A percentile compares a stretch with the other conserved stretches of the same genome.
Conservation (phyloP, 2,888 invertebrate species). For the Apodemia mormo region DNA sequence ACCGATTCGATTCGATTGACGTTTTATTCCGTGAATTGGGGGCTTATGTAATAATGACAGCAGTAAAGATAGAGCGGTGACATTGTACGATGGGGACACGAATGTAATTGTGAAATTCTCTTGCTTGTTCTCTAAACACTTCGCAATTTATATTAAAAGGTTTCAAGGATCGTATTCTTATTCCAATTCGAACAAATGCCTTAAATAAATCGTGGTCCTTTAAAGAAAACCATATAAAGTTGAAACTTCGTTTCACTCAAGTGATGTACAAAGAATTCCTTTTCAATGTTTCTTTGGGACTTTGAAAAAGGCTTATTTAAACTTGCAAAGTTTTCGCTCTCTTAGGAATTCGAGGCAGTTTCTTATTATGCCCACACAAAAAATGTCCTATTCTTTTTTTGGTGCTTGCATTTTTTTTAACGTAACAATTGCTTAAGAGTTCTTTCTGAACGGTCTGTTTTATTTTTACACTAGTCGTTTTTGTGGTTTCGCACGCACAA, state of each 20-base stretch:
- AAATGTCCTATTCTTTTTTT: conserved; percentile 13
- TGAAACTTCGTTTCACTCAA: conserved; percentile 24
- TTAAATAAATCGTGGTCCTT: conserved; percentile 9
- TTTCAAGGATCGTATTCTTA: background rate
- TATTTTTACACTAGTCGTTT: too few species aligned
- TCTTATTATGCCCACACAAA: conserved; percentile 33
- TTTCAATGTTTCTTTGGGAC: conserved; percentile 29
- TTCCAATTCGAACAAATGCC: background rate
- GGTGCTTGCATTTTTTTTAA: conserved; percentile 11
- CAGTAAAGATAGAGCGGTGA: too few species aligned
- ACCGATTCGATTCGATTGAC: too few species aligned
- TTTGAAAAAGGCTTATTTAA: conserved; percentile 34
- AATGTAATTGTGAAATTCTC: too few species aligned
- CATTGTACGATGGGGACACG: too few species aligned
- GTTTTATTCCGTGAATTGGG: too few species aligned
- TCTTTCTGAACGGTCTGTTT: too few species aligned
- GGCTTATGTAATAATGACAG: too few species aligned
- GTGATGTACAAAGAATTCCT: conserved; percentile 28
- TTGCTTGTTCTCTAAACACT: too few species aligned
- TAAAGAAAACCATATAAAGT: conserved; percentile 19
- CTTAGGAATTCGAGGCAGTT: conserved; percentile 32
- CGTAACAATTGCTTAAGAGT: background rate
- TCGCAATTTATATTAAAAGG: background rate
- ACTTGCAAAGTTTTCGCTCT: conserved; percentile 30
- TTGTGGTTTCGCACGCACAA: too few species aligned